Evolutionary conservation across 2,113 vertebrate species (phyloP).

Genomic region (Phrynosoma platyrhinos): DNA sequence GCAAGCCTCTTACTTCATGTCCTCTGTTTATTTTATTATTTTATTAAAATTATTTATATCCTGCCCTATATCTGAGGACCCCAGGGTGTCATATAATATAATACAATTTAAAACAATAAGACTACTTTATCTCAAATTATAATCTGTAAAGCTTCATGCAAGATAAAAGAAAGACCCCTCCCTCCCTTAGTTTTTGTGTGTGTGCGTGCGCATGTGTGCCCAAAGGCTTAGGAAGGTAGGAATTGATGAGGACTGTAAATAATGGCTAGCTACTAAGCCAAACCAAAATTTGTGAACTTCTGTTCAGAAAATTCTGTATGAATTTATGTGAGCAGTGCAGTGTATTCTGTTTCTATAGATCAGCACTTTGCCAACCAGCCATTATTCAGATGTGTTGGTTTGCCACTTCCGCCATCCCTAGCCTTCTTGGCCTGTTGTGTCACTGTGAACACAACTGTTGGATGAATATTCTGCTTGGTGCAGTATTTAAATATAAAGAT

Average conservation of each 20-base stretch:
- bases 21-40: no score
- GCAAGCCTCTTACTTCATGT: no score
- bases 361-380: neutral
- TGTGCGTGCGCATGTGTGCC: no score
- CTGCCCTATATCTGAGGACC: no score
- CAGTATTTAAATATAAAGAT: no score
- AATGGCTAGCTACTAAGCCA: neutral
- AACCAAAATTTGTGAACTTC: neutral
- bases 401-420: neutral
- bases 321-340: neutral
- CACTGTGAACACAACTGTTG: neutral
- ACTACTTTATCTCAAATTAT: neutral
- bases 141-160: neutral
- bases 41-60: no score
- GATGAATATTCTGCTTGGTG: neutral
- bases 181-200: no score
- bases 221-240: neutral
- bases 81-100: no score
- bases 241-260: no score
- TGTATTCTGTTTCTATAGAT: neutral
- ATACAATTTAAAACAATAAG: no score
- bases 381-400: no score
- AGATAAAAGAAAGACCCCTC: neutral
- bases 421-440: neutral
- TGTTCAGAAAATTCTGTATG: neutral